These are phyloP conservation scores for Cheilosia grossa DNA, from an alignment of 2,888 invertebrate species.

Conservation along the genomic window DNA sequence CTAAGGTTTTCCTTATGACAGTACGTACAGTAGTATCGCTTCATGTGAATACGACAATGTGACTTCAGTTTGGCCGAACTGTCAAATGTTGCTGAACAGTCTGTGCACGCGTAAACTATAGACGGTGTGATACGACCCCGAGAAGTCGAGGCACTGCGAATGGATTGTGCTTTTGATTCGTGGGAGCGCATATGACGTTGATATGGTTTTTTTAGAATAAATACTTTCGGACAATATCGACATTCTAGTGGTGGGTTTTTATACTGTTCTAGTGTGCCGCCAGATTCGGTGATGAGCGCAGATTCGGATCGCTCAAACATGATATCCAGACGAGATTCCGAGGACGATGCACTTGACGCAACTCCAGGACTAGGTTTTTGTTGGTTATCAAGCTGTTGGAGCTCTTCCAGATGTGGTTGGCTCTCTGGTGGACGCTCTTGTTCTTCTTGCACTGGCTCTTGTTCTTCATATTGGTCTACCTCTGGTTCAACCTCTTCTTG, in stretches of 20 bases:
- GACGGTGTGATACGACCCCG: constrained; percentile 18
- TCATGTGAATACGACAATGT: constrained; percentile 53
- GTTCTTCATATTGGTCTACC: background rate
- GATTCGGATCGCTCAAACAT: constrained; percentile 70
- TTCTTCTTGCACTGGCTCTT: background rate
- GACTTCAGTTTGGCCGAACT: constrained; percentile 35
- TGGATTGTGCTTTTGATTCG: constrained; percentile 12
- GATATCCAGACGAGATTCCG: constrained; percentile 37
- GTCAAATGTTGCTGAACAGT: constrained; percentile 59
- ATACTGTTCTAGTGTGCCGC: constrained; percentile 57
- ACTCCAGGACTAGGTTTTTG: background rate
- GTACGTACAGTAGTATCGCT: constrained; percentile 44
- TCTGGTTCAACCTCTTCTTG: background rate
- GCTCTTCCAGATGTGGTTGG: background rate
- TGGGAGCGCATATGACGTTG: constrained; percentile 54
- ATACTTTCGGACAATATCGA: constrained; percentile 53
- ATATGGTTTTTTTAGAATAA: constrained; percentile 36
- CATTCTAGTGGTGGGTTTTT: constrained; percentile 47
- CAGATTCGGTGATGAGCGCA: constrained; percentile 73
- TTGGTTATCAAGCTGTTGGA: background rate
- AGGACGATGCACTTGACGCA: constrained; percentile 8
- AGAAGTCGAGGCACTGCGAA: constrained; percentile 11
- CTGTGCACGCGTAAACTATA: constrained; percentile 23
- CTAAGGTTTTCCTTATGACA: constrained; percentile 46
- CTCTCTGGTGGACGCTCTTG: too few relatives aligned